phyloP scores from a whole-genome alignment of 1,140 invertebrate genomes.

The Lycorma delicatula region DNA sequence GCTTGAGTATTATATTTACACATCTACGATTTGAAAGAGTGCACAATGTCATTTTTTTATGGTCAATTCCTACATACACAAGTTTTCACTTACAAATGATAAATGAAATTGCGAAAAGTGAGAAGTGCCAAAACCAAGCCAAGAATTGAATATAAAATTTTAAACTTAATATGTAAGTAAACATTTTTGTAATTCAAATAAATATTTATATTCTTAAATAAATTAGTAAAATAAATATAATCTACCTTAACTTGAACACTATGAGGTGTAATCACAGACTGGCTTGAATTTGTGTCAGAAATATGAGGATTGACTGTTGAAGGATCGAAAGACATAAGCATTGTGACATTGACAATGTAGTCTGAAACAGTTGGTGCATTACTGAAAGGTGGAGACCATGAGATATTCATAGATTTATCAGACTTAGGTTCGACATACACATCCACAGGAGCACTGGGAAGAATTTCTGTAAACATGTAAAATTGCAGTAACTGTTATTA shows the following conservation, averaged over 20 bases:
- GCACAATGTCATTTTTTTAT: no score
- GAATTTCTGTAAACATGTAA: conserved; percentile 48
- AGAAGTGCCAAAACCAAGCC: no score
- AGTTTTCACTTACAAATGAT: no score
- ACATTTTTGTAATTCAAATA: no score
- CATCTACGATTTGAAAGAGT: no score
- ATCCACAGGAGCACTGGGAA: conserved; percentile 60
- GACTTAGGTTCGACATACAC: conserved; percentile 59
- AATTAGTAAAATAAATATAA: no score
- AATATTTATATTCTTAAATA: no score
- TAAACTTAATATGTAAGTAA: no score
- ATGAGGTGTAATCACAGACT: conserved; percentile 28
- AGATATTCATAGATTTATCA: conserved; percentile 56
- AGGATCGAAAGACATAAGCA: conserved; percentile 52
- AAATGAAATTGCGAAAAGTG: no score
- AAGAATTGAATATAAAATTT: no score
- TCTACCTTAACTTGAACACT: conserved; percentile 32
- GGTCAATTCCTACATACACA: no score
- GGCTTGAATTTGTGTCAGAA: conserved; percentile 22
- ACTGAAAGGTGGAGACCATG: conserved; percentile 54
- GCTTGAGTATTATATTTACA: no score
- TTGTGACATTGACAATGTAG: conserved; percentile 63
- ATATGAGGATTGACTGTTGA: background rate
- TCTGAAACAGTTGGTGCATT: conserved; percentile 54
- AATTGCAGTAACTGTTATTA: background rate